Percentiles rank a stretch among this genome's conserved stretches.
phyloP scores from a whole-genome alignment of 2,888 invertebrate species.

The Mamestra brassicae region DNA sequence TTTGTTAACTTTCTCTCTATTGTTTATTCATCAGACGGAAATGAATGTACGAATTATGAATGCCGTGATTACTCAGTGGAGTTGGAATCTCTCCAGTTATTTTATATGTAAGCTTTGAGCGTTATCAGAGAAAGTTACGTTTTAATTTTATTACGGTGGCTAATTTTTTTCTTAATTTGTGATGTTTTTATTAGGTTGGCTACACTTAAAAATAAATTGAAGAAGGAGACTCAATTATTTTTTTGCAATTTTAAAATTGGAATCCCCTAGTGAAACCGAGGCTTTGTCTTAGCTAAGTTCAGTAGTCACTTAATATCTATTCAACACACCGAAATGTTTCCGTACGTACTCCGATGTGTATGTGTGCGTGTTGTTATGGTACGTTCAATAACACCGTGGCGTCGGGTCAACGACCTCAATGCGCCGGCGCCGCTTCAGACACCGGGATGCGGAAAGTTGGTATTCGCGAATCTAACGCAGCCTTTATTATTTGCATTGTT shows the following conservation, averaged over 20 bases:
- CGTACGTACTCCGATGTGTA: conserved; percentile 54
- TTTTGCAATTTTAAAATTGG: conserved; percentile 21
- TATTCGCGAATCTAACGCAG: conserved; percentile 68
- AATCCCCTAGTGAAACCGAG: conserved; percentile 41
- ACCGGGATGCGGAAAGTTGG: conserved; percentile 78
- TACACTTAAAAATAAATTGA: background rate
- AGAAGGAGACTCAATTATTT: background rate
- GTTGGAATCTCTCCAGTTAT: conserved; percentile 26
- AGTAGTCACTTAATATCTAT: conserved; percentile 70
- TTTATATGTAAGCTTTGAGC: conserved; percentile 9
- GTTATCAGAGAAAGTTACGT: conserved; percentile 18
- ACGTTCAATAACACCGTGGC: conserved; percentile 87
- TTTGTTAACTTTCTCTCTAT: conserved; percentile 56
- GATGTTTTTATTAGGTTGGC: background rate
- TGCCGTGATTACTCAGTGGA: conserved; percentile 28
- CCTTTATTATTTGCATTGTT: conserved; percentile 59
- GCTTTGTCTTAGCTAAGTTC: conserved; percentile 65
- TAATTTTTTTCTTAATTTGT: background rate
- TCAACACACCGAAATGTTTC: conserved; percentile 62
- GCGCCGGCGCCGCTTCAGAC: conserved; percentile 85
- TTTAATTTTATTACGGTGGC: conserved; percentile 5
- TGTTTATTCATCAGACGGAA: conserved; percentile 45
- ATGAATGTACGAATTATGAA: conserved; percentile 48
- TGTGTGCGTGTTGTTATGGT: conserved; percentile 82
- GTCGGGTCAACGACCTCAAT: conserved; percentile 85